Base-by-base conservation (phyloP, 64 coral and sea anemone species). In the Porites lutea region DNA sequence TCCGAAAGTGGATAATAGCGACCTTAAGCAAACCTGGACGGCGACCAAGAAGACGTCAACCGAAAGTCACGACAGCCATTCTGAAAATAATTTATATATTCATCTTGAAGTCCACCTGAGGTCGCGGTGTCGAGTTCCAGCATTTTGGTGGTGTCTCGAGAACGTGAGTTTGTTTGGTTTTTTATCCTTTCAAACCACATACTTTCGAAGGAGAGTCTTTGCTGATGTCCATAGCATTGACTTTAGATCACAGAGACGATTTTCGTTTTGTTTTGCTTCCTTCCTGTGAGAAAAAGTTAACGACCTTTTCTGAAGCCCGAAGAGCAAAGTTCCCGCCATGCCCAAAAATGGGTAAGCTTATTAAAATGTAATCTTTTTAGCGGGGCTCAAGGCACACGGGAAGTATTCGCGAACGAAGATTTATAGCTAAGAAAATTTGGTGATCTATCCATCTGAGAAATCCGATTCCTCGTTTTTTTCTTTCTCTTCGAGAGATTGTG, bases 11-110 rank as follows among this genome's bases (percentile, higher is more conserved):
- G 53, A 55, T n/a, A 80, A 16, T 57, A 84, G 52, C 57, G 81
- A 87, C 85, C 68, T 72, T 87, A 87, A 87, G 65, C 37, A 71
- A n/a, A 21, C 63, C 21, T 87, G n/a, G n/a, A n/a, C n/a, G n/a
- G n/a, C n/a, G n/a, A n/a, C n/a, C n/a, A n/a, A n/a, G n/a, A n/a
- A n/a, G 83, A 87, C 59, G 85, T 69, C 85, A 87, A 72, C 85
- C 85, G 68, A 68, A 87, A 87, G 49, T 69, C 4, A 72, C 65
- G 43, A 69, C 65, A 45, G 85, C 65, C 70, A 73, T 87, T 37
- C 21, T 69, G 85, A 87, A 4, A 15, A 5, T 71, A 48, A 51
- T 87, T 87, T 87, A 68, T 68, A 87, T 87, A 71, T 22, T 71
- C 21, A 18, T 50, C 85, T 50, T 71, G 85, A 66, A 46, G 68